phyloP scores from a whole-genome alignment of 2,797 vertebrate species.

The Lepilemur ruficaudatus region DNA sequence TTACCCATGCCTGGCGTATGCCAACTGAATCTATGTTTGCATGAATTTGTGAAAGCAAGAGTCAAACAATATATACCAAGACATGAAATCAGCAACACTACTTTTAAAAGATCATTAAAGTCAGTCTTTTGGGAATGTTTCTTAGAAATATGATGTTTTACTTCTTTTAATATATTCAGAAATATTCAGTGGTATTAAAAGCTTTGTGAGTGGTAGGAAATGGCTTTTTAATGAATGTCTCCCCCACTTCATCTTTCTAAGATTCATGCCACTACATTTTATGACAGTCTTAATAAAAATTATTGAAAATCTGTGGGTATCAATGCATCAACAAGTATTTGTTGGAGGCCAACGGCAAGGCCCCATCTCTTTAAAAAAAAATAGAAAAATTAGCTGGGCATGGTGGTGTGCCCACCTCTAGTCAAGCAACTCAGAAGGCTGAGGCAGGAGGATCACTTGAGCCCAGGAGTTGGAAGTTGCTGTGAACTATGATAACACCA shows the following conservation, averaged over 20 bases:
- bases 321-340: background rate
- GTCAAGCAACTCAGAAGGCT: background rate
- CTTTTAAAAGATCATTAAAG: background rate
- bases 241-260: background rate
- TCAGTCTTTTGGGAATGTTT: background rate
- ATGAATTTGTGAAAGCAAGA: constrained; percentile 5
- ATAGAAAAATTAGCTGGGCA: background rate
- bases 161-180: constrained; percentile 20
- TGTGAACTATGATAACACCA: background rate
- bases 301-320: background rate
- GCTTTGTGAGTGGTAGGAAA: background rate
- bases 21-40: background rate
- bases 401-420: background rate
- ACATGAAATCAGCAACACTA: background rate
- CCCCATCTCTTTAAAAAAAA: background rate
- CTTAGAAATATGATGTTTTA: background rate
- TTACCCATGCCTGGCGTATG: background rate
- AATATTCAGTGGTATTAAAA: background rate
- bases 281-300: background rate
- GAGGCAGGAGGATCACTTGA: background rate
- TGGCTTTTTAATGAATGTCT: background rate
- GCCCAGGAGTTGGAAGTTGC: background rate
- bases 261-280: constrained; percentile 50
- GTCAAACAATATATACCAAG: background rate
- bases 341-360: background rate